Evolutionary conservation across 1,140 invertebrate genomes (phyloP).

Genomic region (Alviniconcha marisindica): DNA sequence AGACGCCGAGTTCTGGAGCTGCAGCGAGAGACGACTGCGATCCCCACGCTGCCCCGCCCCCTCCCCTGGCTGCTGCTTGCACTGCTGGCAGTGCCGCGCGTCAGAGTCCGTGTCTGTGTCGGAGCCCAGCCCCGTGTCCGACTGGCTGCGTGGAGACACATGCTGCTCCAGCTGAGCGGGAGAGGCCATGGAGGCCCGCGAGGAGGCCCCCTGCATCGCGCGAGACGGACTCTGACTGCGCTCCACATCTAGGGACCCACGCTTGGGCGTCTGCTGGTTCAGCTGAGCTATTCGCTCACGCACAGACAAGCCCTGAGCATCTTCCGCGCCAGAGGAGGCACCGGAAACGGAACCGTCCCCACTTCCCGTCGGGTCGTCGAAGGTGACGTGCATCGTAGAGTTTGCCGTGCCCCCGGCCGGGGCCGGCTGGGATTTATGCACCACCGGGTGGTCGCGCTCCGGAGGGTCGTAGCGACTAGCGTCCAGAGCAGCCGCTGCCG

Average conservation of each 20-base stretch:
- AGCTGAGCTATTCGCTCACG: constrained; percentile 9
- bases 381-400: background rate
- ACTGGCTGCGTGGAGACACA: constrained; percentile 44
- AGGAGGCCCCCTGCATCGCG: background rate
- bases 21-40: constrained; percentile 30
- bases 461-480: constrained; percentile 63
- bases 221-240: background rate
- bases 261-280: constrained; percentile 12
- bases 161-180: constrained; percentile 6
- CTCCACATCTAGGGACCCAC: constrained; percentile 4
- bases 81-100: background rate
- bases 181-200: background rate
- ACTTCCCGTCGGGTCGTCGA: background rate
- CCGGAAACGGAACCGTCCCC: constrained; percentile 11
- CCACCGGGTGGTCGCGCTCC: constrained; percentile 49
- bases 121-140: constrained; percentile 48
- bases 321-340: constrained; percentile 28
- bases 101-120: constrained; percentile 48
- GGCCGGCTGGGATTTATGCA: background rate
- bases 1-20: background rate
- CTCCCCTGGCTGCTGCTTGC: background rate
- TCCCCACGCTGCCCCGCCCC: constrained; percentile 22
- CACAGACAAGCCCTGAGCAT: background rate
- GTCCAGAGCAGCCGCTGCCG: constrained; percentile 45
- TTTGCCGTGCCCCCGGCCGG: background rate